Percentiles rank a stretch among this genome's conserved stretches.
Evolutionary conservation across 2,797 vertebrate genomes (phyloP).

Genomic region (Limnodromus scolopaceus): DNA sequence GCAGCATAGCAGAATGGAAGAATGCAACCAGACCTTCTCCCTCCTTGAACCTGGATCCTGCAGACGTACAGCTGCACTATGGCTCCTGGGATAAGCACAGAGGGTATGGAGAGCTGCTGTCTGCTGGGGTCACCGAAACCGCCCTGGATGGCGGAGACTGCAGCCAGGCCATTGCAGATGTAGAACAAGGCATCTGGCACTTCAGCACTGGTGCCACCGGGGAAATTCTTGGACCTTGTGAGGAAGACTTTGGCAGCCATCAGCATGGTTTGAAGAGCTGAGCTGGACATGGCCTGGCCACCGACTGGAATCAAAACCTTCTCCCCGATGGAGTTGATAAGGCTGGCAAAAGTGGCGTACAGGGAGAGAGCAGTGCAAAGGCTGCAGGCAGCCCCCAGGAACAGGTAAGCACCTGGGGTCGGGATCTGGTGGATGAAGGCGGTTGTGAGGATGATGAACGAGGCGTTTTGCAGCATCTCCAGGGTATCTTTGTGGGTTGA

Average conservation of each 20-base stretch:
- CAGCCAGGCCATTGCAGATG: conserved; percentile 85
- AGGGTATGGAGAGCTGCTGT: conserved; percentile 82
- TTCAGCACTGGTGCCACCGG: conserved; percentile 9
- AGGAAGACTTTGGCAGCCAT: conserved; percentile 24
- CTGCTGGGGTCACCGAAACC: conserved; percentile 29
- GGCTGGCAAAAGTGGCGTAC: conserved; percentile 85
- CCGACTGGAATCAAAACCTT: conserved; percentile 87
- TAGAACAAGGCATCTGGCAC: conserved; percentile 87
- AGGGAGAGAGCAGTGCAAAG: conserved; percentile 81
- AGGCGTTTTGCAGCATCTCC: conserved; percentile 84
- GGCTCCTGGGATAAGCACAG: conserved; percentile 85
- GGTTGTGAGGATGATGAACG: conserved; percentile 83
- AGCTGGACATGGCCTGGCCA: conserved; percentile 78
- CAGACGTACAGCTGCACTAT: conserved; percentile 84
- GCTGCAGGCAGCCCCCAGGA: conserved; percentile 84
- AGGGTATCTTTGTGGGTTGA: conserved; percentile 84
- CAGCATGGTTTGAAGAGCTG: conserved; percentile 64
- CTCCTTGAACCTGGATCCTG: conserved; percentile 81
- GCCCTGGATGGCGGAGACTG: conserved; percentile 82
- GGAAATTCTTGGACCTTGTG: neutral
- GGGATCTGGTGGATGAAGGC: conserved; percentile 87
- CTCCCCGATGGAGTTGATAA: conserved; percentile 89
- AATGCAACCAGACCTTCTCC: conserved; percentile 82
- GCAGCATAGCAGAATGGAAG: conserved; percentile 84
- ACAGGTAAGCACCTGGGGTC: conserved; percentile 69